These are phyloP conservation scores for Omphaloscelis lunosa DNA, from an alignment of 2,888 invertebrate species.

Conservation along the genomic window DNA sequence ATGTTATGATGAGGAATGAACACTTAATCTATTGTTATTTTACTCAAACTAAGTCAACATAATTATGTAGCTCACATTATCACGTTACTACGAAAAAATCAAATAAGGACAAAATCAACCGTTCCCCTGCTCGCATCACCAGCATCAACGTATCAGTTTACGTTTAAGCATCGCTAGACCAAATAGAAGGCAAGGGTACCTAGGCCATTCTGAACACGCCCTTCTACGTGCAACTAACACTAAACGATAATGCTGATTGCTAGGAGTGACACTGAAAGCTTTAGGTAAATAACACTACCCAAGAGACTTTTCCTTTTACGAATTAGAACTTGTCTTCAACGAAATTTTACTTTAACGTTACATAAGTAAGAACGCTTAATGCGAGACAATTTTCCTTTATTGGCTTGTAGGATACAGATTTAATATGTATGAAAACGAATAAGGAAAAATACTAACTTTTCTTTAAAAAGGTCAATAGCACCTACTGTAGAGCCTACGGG, in stretches of 20 bases:
- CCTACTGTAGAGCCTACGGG: too few species aligned
- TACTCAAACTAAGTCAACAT: neutral
- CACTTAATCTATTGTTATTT: conserved; percentile 5
- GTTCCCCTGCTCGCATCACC: too few species aligned
- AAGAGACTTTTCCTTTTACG: conserved; percentile 8
- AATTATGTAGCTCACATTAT: neutral
- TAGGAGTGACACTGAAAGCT: neutral
- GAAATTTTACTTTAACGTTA: conserved; percentile 1
- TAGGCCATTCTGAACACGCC: conserved; percentile 8
- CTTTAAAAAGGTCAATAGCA: too few species aligned
- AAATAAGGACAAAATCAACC: neutral
- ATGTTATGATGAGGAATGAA: conserved; percentile 24
- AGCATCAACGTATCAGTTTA: neutral
- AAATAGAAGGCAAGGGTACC: neutral
- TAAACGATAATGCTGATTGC: neutral
- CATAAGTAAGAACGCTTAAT: neutral
- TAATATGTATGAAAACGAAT: neutral
- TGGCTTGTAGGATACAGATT: neutral
- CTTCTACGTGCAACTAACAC: neutral
- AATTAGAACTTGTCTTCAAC: conserved; percentile 13
- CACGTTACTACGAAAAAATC: neutral
- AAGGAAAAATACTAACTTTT: neutral
- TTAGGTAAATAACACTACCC: conserved; percentile 2
- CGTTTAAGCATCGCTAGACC: neutral
- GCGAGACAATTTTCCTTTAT: neutral